Evolutionary conservation across 1,140 invertebrate genomes (phyloP), one percentile per base, ranked within the genome.

Genomic region (Aphelinus atriplicis): DNA sequence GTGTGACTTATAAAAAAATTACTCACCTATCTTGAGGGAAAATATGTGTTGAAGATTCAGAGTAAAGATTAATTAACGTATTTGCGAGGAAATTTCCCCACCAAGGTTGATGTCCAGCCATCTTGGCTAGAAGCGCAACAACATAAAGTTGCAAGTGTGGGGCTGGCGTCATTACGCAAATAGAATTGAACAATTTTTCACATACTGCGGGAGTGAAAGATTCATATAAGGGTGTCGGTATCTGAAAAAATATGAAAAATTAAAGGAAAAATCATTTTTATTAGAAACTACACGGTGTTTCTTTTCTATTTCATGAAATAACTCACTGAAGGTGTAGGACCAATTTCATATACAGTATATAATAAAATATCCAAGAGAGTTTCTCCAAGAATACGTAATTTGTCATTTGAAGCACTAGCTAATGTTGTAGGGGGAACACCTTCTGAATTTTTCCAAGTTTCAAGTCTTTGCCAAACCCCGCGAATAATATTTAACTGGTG

Each of bases 51-150:
- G 95, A 93, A 10, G 93, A 91, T 0, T 93, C 92, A 2, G 93
- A 92, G 83, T 95, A 97, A 64, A 96, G 91, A 78, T 91, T 90
- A 10, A 92, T 91, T 45, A 97, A 89, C 7, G 93, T 94, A 81
- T 94, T 93, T 1, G 94, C 93, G 3, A 98, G 88, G 81, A 96
- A 96, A 73, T 93, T 91, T 9, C 96, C 96, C 95, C 95, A 97
- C 95, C 95, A 97, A 1, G 90, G 89, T 82, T 94, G 92, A 71
- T 91, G 90, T 64, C 92, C 93, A 85, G 94, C 96, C 80, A 94
- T 92, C 51, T 94, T 91, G 46, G 95, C 93, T 79, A 97, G 86
- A 73, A 97, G 88, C 47, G 95, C 93, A 5, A 93, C 94, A 42
- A 92, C 89, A 45, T 92, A 89, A 4, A 95, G 89, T 83, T 95